phyloP scores from a whole-genome alignment of 2,797 vertebrate species.

The Hapalemur alaotrensis region DNA sequence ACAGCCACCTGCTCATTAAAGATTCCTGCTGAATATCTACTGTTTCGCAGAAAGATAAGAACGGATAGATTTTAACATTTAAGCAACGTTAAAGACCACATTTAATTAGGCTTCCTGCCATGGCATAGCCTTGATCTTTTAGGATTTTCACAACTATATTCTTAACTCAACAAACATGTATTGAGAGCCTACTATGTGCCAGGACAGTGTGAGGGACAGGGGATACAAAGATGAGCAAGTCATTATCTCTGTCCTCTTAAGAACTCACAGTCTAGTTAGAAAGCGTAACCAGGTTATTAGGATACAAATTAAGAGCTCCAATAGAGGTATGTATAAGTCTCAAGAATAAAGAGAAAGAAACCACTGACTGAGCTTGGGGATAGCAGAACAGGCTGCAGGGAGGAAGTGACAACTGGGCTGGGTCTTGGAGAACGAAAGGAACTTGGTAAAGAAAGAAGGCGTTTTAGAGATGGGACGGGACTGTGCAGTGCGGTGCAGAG shows the following conservation, averaged over 20 bases:
- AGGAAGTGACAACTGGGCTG: neutral
- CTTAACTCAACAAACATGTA: conserved; percentile 48
- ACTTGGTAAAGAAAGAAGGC: neutral
- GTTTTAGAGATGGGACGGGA: fast-evolving
- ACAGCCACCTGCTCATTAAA: neutral
- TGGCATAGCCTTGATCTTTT: neutral
- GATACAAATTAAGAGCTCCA: neutral
- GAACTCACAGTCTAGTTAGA: neutral
- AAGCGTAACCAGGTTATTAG: neutral
- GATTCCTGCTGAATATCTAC: neutral
- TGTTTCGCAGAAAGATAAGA: neutral
- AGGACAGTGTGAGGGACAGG: neutral
- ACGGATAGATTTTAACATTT: neutral
- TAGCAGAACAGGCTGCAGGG: neutral
- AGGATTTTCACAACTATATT: neutral
- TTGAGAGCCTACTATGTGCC: conserved; percentile 51
- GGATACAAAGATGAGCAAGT: neutral
- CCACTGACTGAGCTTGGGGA: neutral
- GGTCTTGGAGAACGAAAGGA: neutral
- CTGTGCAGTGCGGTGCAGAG: neutral
- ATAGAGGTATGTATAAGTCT: neutral
- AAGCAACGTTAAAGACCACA: neutral
- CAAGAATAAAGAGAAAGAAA: neutral
- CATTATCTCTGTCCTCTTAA: conserved; percentile 39
- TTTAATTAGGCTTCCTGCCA: neutral